Base-by-base conservation (phyloP, 2,797 vertebrate species). In the Silurus lanzhouensis region DNA sequence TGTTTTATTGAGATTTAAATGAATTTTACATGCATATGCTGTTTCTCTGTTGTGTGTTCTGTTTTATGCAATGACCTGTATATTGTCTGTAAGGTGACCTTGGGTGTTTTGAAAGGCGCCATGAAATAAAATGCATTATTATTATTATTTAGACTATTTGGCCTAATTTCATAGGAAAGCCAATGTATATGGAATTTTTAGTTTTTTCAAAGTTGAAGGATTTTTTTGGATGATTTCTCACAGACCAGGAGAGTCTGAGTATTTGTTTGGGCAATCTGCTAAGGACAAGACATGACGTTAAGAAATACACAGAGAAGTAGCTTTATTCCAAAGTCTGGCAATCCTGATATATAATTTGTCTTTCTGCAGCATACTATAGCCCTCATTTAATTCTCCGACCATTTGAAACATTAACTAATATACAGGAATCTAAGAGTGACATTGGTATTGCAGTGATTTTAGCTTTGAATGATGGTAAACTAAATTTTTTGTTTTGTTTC, bases 311-410 rank as follows among this genome's bases (percentile, higher is more conserved):
- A 61, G 77, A 46, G 60, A 46, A 80, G 9, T 2, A 46, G 58
- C 22, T 79, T 79, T 61, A 22, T 63, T 60, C 58, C 74, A 58
- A 25, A 27, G 74, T 76, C 48, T 76, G 74, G 52, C 76, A 63
- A 44, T 61, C 27, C 57, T 44, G 76, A 31, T 58, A 61, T 61
- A 44, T 61, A 55, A 75, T 76, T 76, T 57, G 27, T 38, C 25
- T 63, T 19, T 31, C 31, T 63, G 58, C 58, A 78, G 58, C 76
- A 78, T 78, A 19, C 76, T 31, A 70, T 4, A 10, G 68, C 38
- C 31, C 4, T 46, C 38, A 17, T 70, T 44, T 9, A 44, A 44
- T 70, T 70, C 38, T 31, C 27, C 27, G 5, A 5, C 38, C 38
- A 70, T 44, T 44, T 44, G 17, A 44, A 44, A 44, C 17, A 19